phyloP scores from a whole-genome alignment of 2,113 vertebrate genomes.

The Trinectes maculatus region DNA sequence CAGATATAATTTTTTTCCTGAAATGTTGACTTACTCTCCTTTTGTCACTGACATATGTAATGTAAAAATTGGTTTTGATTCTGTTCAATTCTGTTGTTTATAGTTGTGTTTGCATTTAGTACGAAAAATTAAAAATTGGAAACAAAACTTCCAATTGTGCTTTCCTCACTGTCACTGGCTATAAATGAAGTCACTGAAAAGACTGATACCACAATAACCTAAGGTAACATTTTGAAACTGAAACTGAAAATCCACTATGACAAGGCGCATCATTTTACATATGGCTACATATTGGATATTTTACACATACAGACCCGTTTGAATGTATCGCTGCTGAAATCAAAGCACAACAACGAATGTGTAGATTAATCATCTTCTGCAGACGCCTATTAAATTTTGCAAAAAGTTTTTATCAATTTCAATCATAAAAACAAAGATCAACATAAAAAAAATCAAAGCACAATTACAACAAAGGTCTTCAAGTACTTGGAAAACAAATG shows the following conservation, averaged over 20 bases:
- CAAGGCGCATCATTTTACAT: neutral
- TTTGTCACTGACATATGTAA: no score
- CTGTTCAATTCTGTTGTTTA: no score
- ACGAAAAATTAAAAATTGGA: no score
- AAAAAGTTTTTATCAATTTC: slow-evolving; percentile 22
- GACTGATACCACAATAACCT: neutral
- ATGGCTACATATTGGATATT: neutral
- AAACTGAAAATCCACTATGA: no score
- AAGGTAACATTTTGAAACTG: no score
- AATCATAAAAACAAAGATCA: slow-evolving; percentile 45
- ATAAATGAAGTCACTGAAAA: neutral
- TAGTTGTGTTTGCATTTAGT: no score
- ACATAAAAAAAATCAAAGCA: slow-evolving; percentile 53
- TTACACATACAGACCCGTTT: neutral
- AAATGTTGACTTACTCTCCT: no score
- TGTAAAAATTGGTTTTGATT: no score
- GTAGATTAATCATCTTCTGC: neutral
- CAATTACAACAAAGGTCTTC: slow-evolving; percentile 46
- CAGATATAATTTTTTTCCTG: no score
- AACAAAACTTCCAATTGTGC: no score
- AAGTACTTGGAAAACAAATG: slow-evolving; percentile 38
- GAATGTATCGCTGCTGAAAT: neutral
- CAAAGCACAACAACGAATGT: neutral
- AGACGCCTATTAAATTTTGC: neutral
- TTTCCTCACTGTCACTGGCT: no score